Percentiles rank a stretch among this genome's conserved stretches.
phyloP scores from a whole-genome alignment of 1,140 invertebrate species.

The Cherax quadricarinatus region DNA sequence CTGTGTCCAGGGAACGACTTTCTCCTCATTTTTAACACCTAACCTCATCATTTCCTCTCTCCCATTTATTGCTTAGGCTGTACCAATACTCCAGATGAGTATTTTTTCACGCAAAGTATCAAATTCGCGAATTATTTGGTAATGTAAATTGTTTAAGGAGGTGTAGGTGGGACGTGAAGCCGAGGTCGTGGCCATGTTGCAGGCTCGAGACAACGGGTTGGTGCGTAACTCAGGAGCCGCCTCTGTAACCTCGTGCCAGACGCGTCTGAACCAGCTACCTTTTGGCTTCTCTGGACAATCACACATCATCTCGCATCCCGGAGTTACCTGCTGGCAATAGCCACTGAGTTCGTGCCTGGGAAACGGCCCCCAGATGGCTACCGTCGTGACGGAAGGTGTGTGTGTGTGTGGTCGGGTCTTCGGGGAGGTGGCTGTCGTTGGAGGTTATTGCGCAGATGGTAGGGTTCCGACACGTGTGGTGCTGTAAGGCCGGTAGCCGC shows the following conservation, averaged over 20 bases:
- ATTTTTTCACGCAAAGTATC: background rate
- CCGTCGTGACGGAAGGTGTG: background rate
- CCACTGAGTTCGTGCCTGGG: background rate
- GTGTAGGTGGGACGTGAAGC: constrained; percentile 13
- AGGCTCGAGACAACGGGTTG: constrained; percentile 47
- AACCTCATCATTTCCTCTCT: no score
- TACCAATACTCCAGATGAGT: background rate
- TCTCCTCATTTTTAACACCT: no score
- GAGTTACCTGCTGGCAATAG: background rate
- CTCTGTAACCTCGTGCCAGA: constrained; percentile 61
- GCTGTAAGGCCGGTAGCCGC: constrained; percentile 57
- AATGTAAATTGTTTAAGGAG: background rate
- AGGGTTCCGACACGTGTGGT: constrained; percentile 43
- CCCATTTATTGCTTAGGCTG: no score
- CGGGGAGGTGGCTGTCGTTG: background rate
- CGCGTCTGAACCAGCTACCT: constrained; percentile 50
- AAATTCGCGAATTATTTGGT: background rate
- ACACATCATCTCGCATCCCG: background rate
- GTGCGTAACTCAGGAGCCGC: constrained; percentile 66
- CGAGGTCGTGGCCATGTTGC: constrained; percentile 40
- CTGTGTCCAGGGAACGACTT: no score
- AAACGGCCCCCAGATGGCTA: background rate
- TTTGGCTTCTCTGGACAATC: constrained; percentile 4
- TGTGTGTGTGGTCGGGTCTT: background rate
- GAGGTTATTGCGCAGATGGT: constrained; percentile 39